Conservation (phyloP, 1,140 invertebrate species). For the Drosophila lacertosa region DNA sequence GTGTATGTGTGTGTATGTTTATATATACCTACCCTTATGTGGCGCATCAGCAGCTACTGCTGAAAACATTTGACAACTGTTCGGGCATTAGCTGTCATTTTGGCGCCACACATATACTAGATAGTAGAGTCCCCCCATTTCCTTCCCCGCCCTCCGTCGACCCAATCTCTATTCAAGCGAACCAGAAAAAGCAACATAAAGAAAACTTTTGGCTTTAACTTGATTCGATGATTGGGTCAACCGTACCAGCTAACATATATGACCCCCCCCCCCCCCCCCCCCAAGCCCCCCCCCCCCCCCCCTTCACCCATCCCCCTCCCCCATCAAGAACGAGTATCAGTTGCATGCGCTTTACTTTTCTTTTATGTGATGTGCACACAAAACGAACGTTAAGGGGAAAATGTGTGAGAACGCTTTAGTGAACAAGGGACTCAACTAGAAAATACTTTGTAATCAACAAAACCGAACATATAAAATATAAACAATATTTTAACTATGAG, state of each 20-base stretch:
- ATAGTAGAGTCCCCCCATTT: background rate
- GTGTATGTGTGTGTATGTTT: too few relatives aligned
- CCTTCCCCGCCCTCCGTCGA: too few relatives aligned
- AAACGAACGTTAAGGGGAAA: slow-evolving; percentile 14
- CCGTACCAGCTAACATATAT: background rate
- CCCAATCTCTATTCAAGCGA: background rate
- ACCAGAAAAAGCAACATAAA: slow-evolving; percentile 1
- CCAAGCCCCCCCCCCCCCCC: too few relatives aligned
- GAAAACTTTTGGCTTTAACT: slow-evolving; percentile 38
- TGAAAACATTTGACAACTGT: slow-evolving; percentile 42
- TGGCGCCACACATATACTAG: slow-evolving; percentile 35
- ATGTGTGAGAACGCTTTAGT: slow-evolving; percentile 1
- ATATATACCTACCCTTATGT: slow-evolving; percentile 13
- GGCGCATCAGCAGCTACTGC: slow-evolving; percentile 2
- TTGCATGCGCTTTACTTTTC: slow-evolving; percentile 37
- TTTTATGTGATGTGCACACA: slow-evolving; percentile 40
- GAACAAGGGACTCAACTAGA: background rate
- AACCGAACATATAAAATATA: background rate
- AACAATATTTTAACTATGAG: too few relatives aligned
- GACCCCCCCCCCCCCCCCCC: too few relatives aligned
- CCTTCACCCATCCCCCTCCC: too few relatives aligned
- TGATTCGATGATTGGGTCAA: slow-evolving; percentile 45
- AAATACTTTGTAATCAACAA: slow-evolving; percentile 2
- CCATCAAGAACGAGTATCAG: slow-evolving; percentile 22
- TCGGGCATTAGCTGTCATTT: slow-evolving; percentile 56